Evolutionary conservation across 2,113 vertebrate genomes (phyloP).

Genomic region (Passerina amoena): DNA sequence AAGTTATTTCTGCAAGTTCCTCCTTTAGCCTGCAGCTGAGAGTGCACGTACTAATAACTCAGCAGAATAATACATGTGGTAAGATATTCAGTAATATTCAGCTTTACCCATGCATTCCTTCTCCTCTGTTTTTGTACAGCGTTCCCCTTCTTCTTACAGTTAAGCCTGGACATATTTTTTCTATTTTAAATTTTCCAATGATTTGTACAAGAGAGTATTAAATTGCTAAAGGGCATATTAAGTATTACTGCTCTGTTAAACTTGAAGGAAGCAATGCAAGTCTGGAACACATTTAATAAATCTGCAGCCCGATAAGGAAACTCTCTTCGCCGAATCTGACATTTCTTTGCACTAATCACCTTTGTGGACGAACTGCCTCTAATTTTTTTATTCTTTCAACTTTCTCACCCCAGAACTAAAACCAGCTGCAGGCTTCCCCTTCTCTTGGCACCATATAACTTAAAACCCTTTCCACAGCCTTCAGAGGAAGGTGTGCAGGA

Average conservation of each 20-base stretch:
- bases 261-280: constrained; percentile 30
- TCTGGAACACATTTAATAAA: constrained; percentile 39
- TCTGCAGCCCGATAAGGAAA: constrained; percentile 21
- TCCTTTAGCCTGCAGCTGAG: constrained; percentile 2
- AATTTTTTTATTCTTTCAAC: constrained; percentile 25
- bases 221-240: constrained; percentile 30
- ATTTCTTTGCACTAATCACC: constrained; percentile 42
- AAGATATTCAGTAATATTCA: constrained; percentile 42
- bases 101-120: constrained; percentile 49
- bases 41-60: constrained; percentile 5
- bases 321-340: constrained; percentile 1
- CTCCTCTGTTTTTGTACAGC: constrained; percentile 34
- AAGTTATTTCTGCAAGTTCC: constrained; percentile 37
- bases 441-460: neutral
- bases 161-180: constrained; percentile 60
- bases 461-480: neutral
- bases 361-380: neutral
- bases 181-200: constrained; percentile 65
- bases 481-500: constrained; percentile 16
- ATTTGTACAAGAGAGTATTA: constrained; percentile 59
- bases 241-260: constrained; percentile 29
- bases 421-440: neutral
- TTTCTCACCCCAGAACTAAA: neutral
- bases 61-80: constrained; percentile 36
- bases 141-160: constrained; percentile 40